phyloP scores from a whole-genome alignment of 2,113 vertebrate genomes.

The Nesogale talazaci region DNA sequence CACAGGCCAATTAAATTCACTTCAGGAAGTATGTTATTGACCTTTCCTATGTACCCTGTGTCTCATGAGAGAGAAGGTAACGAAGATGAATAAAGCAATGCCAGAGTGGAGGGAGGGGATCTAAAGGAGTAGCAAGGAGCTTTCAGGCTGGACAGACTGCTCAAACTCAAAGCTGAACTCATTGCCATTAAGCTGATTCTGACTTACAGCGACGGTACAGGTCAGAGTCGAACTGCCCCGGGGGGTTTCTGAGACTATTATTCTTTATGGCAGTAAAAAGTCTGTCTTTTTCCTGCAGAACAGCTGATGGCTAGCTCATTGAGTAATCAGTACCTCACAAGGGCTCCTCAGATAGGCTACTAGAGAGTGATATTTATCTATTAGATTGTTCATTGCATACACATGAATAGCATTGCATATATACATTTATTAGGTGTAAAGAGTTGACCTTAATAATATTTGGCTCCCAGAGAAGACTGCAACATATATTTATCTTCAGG shows the following conservation, averaged over 20 bases:
- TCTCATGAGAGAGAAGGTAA: accelerated
- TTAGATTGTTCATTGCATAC: neutral
- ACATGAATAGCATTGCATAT: accelerated
- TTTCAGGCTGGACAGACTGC: too few relatives aligned
- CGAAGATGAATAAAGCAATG: accelerated
- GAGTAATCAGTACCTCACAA: too few relatives aligned
- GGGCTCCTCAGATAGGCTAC: too few relatives aligned
- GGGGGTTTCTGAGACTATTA: too few relatives aligned
- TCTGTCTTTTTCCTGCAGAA: too few relatives aligned
- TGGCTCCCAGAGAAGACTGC: neutral
- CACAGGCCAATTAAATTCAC: neutral
- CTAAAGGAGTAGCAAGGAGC: accelerated
- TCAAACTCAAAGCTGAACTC: too few relatives aligned
- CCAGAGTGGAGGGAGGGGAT: neutral
- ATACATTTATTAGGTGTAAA: neutral
- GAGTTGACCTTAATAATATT: neutral
- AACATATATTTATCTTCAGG: neutral
- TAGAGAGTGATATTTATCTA: too few relatives aligned
- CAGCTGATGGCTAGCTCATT: too few relatives aligned
- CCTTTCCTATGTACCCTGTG: neutral
- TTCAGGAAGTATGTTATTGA: neutral
- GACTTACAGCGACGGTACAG: too few relatives aligned
- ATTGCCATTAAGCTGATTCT: too few relatives aligned
- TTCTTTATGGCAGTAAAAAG: too few relatives aligned
- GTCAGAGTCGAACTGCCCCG: too few relatives aligned